phyloP scores from a whole-genome alignment of 2,797 vertebrate genomes.

The Tadarida brasiliensis region DNA sequence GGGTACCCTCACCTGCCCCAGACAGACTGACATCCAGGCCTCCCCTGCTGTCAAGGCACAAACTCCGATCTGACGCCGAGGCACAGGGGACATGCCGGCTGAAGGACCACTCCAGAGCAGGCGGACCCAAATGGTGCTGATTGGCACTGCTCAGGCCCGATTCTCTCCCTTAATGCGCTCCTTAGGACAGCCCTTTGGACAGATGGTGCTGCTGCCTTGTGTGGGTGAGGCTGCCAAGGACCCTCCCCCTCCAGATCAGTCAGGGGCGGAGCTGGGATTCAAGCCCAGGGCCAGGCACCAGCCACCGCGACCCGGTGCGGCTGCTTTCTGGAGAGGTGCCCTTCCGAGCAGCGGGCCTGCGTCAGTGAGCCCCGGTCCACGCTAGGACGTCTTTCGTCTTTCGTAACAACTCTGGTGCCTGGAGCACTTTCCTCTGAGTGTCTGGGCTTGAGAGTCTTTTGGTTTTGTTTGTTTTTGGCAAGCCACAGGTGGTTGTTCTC shows the following conservation, averaged over 20 bases:
- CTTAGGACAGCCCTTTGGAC: rapidly evolving
- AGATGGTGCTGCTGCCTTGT: rapidly evolving
- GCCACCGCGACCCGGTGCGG: not conserved
- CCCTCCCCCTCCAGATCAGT: too few relatives aligned
- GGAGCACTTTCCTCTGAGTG: not conserved
- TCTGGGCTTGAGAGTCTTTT: not conserved
- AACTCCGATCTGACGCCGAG: not conserved
- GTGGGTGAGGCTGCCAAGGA: not conserved
- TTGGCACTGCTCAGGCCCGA: rapidly evolving
- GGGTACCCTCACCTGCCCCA: rapidly evolving
- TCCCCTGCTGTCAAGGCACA: not conserved
- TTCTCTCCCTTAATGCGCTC: rapidly evolving
- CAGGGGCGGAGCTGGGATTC: not conserved
- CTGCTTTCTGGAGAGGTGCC: too few relatives aligned
- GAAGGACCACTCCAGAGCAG: not conserved
- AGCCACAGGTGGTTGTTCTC: not conserved
- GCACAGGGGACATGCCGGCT: not conserved
- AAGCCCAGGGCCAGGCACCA: not conserved
- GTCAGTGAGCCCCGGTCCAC: rapidly evolving
- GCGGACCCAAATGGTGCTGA: not conserved
- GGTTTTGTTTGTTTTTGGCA: not conserved
- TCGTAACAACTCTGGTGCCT: not conserved
- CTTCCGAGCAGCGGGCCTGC: too few relatives aligned
- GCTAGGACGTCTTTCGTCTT: rapidly evolving
- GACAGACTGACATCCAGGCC: not conserved